A percentile compares a stretch with the other conserved stretches of the same genome.
These are phyloP conservation scores for Alouatta palliata DNA, from an alignment of 2,113 vertebrate species.

Conservation along the genomic window DNA sequence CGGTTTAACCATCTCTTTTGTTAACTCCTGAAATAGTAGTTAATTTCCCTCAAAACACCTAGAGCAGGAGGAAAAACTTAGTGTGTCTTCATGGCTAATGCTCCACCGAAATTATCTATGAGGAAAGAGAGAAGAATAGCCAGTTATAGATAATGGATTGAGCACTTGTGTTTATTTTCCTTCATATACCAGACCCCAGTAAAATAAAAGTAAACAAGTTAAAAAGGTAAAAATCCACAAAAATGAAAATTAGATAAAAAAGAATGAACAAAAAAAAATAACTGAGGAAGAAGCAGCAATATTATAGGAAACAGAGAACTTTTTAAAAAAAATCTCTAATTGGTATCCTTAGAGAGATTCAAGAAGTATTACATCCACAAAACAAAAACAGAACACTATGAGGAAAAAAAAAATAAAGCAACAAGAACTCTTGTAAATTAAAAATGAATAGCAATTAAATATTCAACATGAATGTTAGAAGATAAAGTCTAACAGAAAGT, in stretches of 20 bases:
- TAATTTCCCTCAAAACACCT: background rate
- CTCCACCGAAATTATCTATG: background rate
- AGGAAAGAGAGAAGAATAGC: background rate
- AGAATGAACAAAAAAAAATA: background rate
- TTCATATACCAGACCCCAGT: background rate
- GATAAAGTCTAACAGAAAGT: background rate
- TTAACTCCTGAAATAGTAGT: background rate
- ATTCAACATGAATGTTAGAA: background rate
- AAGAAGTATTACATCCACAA: background rate
- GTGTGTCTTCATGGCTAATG: background rate
- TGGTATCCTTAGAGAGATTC: background rate
- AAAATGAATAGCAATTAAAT: background rate
- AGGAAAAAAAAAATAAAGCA: no score
- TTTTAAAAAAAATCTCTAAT: background rate
- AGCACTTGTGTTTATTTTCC: background rate
- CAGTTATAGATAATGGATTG: background rate
- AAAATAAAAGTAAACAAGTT: constrained; percentile 8
- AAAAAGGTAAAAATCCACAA: background rate
- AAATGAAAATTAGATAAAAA: background rate
- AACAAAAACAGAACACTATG: background rate
- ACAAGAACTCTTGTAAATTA: background rate
- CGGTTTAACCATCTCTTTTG: background rate
- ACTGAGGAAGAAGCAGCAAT: background rate
- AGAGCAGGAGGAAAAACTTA: background rate
- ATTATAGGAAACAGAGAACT: background rate